Conservation (phyloP, 2,113 vertebrate species). For the Tinamus guttatus region DNA sequence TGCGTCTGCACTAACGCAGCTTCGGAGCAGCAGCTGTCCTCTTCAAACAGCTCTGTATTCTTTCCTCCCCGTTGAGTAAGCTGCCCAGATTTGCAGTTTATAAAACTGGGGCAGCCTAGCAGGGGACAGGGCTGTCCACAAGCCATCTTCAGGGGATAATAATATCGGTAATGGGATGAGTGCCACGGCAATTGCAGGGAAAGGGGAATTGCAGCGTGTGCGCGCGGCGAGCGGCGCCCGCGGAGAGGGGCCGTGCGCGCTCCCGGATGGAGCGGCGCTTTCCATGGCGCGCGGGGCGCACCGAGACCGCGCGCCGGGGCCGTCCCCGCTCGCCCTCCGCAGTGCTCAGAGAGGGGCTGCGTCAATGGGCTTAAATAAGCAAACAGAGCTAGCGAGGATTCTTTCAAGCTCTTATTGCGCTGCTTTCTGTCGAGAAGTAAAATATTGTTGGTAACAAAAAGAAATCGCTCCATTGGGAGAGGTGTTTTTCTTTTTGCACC, state of each 20-base stretch:
- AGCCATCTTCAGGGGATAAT: conserved; percentile 62
- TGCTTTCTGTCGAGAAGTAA: conserved; percentile 60
- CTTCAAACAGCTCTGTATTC: conserved; percentile 14
- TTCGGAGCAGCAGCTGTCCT: conserved; percentile 35
- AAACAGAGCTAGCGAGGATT: conserved; percentile 47
- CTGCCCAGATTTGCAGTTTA: conserved; percentile 67
- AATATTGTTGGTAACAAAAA: conserved; percentile 52
- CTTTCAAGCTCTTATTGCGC: conserved; percentile 39
- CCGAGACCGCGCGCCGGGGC: no score
- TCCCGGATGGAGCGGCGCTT: no score
- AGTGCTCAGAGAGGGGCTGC: conserved; percentile 65
- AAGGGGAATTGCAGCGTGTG: not conserved
- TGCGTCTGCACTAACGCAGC: not conserved
- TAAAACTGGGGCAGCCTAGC: conserved; percentile 75
- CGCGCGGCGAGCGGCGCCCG: no score
- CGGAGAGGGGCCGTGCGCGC: no score
- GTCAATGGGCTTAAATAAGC: conserved; percentile 67
- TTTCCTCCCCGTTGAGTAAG: not conserved
- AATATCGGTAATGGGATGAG: conserved; percentile 51
- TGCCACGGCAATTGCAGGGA: conserved; percentile 19
- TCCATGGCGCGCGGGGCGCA: no score
- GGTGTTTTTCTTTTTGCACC: not conserved
- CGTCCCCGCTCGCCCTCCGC: not conserved
- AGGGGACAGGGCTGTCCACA: conserved; percentile 48
- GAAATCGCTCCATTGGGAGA: not conserved